Conservation (phyloP, 2,888 invertebrate genomes). For the Theodoxus fluviatilis region DNA sequence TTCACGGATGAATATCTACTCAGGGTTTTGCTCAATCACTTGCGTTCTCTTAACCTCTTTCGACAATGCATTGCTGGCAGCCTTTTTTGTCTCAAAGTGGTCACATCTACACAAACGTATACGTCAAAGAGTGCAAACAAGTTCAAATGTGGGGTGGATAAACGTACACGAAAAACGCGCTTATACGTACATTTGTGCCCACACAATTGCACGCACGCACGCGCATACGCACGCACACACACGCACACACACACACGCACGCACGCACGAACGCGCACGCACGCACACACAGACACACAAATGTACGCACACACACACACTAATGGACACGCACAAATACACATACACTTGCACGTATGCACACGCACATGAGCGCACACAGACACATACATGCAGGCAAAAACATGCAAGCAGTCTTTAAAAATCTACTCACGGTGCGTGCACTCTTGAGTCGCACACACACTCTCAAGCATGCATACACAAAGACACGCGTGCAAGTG, state of each 20-base stretch:
- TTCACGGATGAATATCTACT: too few species aligned
- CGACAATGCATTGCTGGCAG: too few species aligned
- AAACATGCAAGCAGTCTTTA: too few species aligned
- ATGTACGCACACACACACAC: constrained; percentile 3
- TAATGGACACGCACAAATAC: background rate
- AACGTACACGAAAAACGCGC: too few species aligned
- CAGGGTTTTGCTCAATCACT: too few species aligned
- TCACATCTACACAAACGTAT: too few species aligned
- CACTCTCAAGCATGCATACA: too few species aligned
- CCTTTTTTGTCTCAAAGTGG: too few species aligned
- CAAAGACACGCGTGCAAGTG: too few species aligned
- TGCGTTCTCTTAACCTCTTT: too few species aligned
- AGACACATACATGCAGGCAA: constrained; percentile 9
- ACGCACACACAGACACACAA: background rate
- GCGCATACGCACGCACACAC: constrained; percentile 2
- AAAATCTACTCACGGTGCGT: constrained; percentile 7
- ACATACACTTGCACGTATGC: background rate
- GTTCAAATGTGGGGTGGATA: too few species aligned
- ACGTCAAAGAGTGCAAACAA: too few species aligned
- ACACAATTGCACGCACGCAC: background rate
- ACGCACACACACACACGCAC: constrained; percentile 10
- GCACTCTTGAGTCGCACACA: background rate
- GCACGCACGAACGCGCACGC: background rate
- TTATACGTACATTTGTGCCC: background rate
- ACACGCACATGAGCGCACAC: background rate